phyloP scores from a whole-genome alignment of 2,797 vertebrate genomes.

The Diplodus puntazzo region DNA sequence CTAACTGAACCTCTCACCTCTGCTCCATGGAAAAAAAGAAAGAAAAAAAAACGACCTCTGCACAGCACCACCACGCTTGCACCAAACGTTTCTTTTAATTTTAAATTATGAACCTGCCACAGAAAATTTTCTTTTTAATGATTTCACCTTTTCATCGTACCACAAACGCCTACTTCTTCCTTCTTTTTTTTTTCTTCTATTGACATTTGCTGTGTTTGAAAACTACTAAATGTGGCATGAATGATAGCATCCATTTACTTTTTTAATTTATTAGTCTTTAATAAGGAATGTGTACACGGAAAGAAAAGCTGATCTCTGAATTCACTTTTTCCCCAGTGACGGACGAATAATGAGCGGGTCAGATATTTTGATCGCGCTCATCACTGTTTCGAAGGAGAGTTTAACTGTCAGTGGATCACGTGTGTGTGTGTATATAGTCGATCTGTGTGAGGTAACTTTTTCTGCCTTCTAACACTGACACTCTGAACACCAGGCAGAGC shows the following conservation, averaged over 20 bases:
- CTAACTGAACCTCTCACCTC: constrained; percentile 46
- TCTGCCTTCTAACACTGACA: constrained; percentile 25
- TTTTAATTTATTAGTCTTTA: constrained; percentile 81
- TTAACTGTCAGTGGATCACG: constrained; percentile 33
- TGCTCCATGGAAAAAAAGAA: constrained; percentile 32
- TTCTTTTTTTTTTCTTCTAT: constrained; percentile 23
- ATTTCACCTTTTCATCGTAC: constrained; percentile 51
- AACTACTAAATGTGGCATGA: constrained; percentile 73
- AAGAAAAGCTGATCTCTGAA: constrained; percentile 26
- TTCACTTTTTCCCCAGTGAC: constrained; percentile 13
- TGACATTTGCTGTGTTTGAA: constrained; percentile 62
- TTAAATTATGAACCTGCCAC: constrained; percentile 69
- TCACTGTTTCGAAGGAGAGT: constrained; percentile 17
- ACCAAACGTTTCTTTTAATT: constrained; percentile 63
- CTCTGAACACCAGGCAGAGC: constrained; percentile 27
- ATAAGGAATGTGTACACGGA: constrained; percentile 50
- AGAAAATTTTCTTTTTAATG: constrained; percentile 41
- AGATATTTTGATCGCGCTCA: constrained; percentile 10
- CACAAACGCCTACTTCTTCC: constrained; percentile 25
- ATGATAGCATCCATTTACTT: constrained; percentile 46
- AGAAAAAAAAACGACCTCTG: constrained; percentile 34
- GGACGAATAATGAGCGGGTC: constrained; percentile 24
- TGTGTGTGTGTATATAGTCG: constrained; percentile 10
- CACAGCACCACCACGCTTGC: constrained; percentile 49
- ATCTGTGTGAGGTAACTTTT: constrained; percentile 9